phyloP scores from a whole-genome alignment of 2,113 vertebrate species.

The Sphyrna mokarran region DNA sequence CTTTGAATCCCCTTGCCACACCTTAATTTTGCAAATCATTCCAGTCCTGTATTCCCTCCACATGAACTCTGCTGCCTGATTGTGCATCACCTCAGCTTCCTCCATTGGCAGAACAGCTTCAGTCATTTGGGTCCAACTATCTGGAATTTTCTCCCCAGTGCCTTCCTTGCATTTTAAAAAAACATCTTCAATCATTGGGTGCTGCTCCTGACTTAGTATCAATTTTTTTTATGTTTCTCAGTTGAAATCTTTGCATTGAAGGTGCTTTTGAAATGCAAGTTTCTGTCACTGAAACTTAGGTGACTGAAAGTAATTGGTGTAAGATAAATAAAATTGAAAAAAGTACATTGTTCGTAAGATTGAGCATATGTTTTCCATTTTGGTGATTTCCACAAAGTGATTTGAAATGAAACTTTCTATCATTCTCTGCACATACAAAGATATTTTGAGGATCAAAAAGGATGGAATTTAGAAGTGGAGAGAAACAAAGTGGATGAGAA shows the following conservation, averaged over 20 bases:
- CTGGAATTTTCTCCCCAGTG: neutral
- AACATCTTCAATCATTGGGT: too few relatives aligned
- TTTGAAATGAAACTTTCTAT: neutral
- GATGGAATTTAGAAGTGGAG: neutral
- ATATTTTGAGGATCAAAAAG: neutral
- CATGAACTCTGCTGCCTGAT: neutral
- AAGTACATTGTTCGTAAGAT: neutral
- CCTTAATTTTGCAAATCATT: neutral
- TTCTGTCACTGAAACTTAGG: too few relatives aligned
- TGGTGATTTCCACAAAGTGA: neutral
- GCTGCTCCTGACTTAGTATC: too few relatives aligned
- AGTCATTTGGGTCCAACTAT: neutral
- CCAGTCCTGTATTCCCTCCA: neutral
- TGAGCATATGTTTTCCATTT: neutral
- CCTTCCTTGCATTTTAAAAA: too few relatives aligned
- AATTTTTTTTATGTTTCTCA: too few relatives aligned
- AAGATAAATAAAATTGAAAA: neutral
- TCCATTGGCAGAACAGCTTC: neutral
- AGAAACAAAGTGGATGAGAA: neutral
- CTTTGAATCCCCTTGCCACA: neutral
- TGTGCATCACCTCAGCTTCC: neutral
- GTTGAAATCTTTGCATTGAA: too few relatives aligned
- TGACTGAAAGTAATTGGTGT: neutral
- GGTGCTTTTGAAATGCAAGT: too few relatives aligned
- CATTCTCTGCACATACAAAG: neutral